phyloP scores from a whole-genome alignment of 2,113 vertebrate species.

The Coturnix japonica region DNA sequence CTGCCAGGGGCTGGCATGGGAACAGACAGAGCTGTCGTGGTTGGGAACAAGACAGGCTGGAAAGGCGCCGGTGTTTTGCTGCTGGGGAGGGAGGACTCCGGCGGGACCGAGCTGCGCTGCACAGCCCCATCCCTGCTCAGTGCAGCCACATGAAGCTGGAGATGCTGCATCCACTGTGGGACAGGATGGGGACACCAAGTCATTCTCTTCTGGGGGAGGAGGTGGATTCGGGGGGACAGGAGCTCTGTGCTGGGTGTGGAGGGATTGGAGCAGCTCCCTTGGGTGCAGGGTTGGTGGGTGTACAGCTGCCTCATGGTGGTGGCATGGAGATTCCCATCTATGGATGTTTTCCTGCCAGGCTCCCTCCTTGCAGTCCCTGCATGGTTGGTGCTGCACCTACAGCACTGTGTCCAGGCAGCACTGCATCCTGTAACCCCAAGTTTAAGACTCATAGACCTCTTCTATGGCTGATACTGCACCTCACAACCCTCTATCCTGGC shows the following conservation, averaged over 20 bases:
- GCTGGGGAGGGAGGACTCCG: not conserved
- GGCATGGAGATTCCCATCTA: not conserved
- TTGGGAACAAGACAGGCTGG: not conserved
- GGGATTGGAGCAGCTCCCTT: not conserved
- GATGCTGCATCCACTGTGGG: not conserved
- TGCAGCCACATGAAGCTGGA: not conserved
- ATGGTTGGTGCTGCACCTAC: not conserved
- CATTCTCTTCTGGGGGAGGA: fast-evolving
- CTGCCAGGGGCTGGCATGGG: constrained; percentile 1
- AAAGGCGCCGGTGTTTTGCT: not conserved
- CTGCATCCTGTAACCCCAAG: not conserved
- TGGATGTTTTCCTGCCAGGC: not conserved
- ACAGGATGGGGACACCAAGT: not conserved
- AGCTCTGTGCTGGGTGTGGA: not conserved
- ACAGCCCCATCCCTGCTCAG: fast-evolving
- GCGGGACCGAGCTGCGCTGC: not conserved
- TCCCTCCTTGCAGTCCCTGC: not conserved
- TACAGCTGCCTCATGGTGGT: fast-evolving
- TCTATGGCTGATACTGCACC: not conserved
- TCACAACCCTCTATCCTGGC: not conserved
- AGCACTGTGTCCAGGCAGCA: not conserved
- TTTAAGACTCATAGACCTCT: not conserved
- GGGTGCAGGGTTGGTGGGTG: not conserved
- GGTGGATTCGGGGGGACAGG: fast-evolving
- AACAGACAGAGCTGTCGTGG: not conserved